Percentiles rank a stretch among this genome's conserved stretches.
Evolutionary conservation across 2,797 vertebrate genomes (phyloP).

Genomic region (Alectoris magna): DNA sequence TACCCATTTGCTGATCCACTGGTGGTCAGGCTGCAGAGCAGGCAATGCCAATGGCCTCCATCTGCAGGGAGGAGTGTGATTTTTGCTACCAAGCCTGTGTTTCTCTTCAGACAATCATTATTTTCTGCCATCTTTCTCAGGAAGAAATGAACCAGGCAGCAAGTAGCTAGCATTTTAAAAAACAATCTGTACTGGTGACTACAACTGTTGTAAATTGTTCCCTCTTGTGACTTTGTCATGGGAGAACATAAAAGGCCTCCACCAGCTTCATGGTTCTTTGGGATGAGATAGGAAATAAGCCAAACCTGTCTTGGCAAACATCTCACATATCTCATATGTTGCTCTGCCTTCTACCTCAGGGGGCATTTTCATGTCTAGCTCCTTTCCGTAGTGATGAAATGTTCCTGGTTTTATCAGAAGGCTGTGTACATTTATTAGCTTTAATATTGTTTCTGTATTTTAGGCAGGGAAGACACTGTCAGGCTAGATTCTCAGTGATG

Average conservation of each 20-base stretch:
- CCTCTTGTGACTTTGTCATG: fast-evolving
- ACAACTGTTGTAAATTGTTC: background rate
- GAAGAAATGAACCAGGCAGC: background rate
- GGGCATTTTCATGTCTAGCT: background rate
- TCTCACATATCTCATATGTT: background rate
- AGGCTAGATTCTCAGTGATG: background rate
- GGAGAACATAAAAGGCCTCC: conserved; percentile 20
- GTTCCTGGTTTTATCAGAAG: background rate
- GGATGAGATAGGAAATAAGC: background rate
- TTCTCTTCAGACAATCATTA: background rate
- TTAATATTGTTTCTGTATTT: background rate
- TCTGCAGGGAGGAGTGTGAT: background rate
- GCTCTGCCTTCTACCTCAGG: background rate
- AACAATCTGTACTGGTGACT: background rate
- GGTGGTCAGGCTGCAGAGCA: background rate
- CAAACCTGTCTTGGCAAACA: background rate
- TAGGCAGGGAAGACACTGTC: background rate
- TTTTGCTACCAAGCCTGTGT: background rate
- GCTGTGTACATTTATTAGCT: background rate
- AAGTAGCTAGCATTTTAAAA: background rate
- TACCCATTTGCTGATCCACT: background rate
- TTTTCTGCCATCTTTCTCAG: background rate
- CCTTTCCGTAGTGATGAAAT: background rate
- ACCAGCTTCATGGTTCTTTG: background rate
- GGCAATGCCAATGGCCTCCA: background rate